These are phyloP conservation scores for Polylopha cassiicola DNA, from an alignment of 2,888 invertebrate genomes.

Conservation along the genomic window DNA sequence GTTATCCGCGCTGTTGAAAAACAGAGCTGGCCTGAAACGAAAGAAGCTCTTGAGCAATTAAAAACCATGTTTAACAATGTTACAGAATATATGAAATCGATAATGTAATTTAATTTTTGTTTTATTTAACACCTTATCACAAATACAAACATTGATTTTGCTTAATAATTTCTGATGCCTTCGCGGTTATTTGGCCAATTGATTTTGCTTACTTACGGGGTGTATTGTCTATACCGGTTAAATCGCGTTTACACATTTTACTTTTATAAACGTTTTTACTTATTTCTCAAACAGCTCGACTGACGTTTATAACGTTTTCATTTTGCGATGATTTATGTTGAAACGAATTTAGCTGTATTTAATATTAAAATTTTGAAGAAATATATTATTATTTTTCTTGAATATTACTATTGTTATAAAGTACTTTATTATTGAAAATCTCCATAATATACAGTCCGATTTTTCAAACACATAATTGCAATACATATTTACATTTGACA, in stretches of 20 bases:
- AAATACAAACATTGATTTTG: conserved; percentile 13
- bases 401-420: too few species aligned
- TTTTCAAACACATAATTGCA: too few species aligned
- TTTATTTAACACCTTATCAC: conserved; percentile 26
- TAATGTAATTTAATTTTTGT: conserved; percentile 42
- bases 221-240: too few species aligned
- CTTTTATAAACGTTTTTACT: background rate
- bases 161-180: conserved; percentile 4
- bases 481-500: background rate
- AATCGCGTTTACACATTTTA: too few species aligned
- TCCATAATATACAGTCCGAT: too few species aligned
- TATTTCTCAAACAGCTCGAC: background rate
- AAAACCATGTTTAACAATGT: conserved; percentile 44
- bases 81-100: conserved; percentile 67
- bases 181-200: too few species aligned
- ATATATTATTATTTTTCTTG: too few species aligned
- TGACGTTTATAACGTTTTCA: conserved; percentile 14
- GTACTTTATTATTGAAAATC: too few species aligned
- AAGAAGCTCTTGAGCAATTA: conserved; percentile 46
- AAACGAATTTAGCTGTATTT: background rate
- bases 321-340: conserved; percentile 1
- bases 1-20: conserved; percentile 70
- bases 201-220: too few species aligned
- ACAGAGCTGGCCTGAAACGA: conserved; percentile 64
- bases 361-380: background rate